Base-by-base conservation (phyloP, 53 echinoderm and acorn worm genomes). In the Patiria pectinifera region DNA sequence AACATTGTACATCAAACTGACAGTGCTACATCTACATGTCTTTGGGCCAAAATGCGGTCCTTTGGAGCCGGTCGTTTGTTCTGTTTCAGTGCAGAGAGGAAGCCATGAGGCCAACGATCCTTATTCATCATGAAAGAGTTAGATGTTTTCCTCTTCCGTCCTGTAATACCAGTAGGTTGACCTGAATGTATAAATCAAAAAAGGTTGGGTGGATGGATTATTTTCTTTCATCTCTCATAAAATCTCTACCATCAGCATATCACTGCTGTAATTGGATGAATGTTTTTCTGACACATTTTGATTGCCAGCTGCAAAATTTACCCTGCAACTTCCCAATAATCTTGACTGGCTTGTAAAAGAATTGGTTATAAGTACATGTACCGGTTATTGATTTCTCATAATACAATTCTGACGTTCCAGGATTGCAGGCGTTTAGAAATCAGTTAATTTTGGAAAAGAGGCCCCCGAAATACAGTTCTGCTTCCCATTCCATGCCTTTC, bases 61-160 rank as follows among this genome's bases (percentile, higher is more conserved):
- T 83, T 83, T 53, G 83, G 83, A 48, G 83, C 21, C n/a, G 83
- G 83, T 25, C 23, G 59, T 83, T 25, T 83, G 53, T 83, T 83
- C 25, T 83, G 53, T 53, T 83, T 59, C 25, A 83, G 59, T 59
- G 83, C 83, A 2, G 61, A 18, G 18, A 83, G 53, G 25, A 83
- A 83, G 18, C 49, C 59, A 83, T 59, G 83, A 0, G 83, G 83
- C 60, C 83, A 83, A 19, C 83, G 83, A 53, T 83, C 60, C 12
- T 19, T 83, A 48, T 83, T 59, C 24, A 83, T 53, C 53, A 22
- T 4, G 24, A 18, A 23, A 71, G 5, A 71, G 16, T 71, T 23
- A 23, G 71, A 19, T 15, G 71, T 23, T 15, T 71, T 23, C 11
- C 23, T 10, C 16, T 15, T 71, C 16, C 11, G 71, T 71, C 23